phyloP scores from a whole-genome alignment of 2,113 vertebrate genomes.

The Rhombomys opimus region DNA sequence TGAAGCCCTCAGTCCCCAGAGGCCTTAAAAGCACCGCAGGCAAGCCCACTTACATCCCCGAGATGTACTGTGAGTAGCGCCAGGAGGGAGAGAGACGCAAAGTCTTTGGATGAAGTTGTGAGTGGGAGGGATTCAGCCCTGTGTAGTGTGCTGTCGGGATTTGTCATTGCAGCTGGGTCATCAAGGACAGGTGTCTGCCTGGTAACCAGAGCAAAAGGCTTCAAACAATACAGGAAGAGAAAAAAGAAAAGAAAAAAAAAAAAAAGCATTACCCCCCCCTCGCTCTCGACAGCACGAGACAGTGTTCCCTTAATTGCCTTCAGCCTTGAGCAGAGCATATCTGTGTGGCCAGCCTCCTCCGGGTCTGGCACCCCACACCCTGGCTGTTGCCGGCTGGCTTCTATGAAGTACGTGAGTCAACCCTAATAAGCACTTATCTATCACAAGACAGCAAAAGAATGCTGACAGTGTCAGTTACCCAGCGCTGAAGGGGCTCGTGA shows the following conservation, averaged over 20 bases:
- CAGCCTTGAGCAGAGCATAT: background rate
- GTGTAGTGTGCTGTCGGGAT: background rate
- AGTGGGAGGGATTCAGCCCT: background rate
- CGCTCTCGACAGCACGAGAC: background rate
- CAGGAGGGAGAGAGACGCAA: background rate
- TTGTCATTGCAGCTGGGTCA: background rate
- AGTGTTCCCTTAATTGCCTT: no score
- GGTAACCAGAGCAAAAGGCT: background rate
- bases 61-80: background rate
- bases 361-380: background rate
- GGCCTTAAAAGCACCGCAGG: background rate
- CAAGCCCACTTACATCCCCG: background rate
- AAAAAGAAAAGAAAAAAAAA: no score
- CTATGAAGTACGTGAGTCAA: slow-evolving; percentile 58
- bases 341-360: background rate
- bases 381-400: background rate
- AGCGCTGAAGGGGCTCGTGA: slow-evolving; percentile 60
- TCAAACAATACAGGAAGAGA: background rate
- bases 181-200: background rate
- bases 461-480: slow-evolving; percentile 70
- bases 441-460: slow-evolving; percentile 60
- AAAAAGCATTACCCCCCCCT: no score
- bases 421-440: slow-evolving; percentile 78
- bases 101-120: background rate
- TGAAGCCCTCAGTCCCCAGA: background rate